Conservation (phyloP, 2,797 vertebrate genomes). For the Chelon auratus region DNA sequence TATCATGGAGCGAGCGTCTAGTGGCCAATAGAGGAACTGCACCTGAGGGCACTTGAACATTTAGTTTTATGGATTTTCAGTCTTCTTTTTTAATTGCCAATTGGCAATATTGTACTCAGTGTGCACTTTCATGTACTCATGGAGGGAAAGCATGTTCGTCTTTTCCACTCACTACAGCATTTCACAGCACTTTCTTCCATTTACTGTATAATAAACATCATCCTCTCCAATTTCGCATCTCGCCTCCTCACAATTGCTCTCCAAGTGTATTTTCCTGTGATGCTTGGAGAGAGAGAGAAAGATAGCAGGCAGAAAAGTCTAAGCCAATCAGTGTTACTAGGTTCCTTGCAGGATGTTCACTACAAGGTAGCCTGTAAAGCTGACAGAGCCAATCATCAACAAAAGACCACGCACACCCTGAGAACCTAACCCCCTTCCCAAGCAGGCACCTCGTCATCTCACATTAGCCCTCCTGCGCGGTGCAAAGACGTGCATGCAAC, state of each 20-base stretch:
- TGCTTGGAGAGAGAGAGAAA: constrained; percentile 15
- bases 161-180: constrained; percentile 15
- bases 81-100: neutral
- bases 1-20: neutral
- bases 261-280: constrained; percentile 17
- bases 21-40: constrained; percentile 26
- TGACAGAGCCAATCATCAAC: constrained; percentile 63
- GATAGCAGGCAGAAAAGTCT: constrained; percentile 55
- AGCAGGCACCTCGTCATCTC: constrained; percentile 44
- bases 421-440: constrained; percentile 16
- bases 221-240: constrained; percentile 29
- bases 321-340: constrained; percentile 52
- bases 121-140: neutral
- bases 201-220: constrained; percentile 23
- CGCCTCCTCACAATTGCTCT: neutral
- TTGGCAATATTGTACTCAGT: neutral
- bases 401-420: constrained; percentile 24
- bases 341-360: constrained; percentile 31
- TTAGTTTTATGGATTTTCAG: neutral
- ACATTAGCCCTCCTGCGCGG: constrained; percentile 47
- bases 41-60: neutral
- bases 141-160: constrained; percentile 9
- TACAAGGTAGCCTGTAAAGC: constrained; percentile 48
- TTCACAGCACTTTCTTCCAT: constrained; percentile 15
- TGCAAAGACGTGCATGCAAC: constrained; percentile 26